Evolutionary conservation across 2,113 vertebrate genomes (phyloP).

Genomic region (Amphiprion percula): DNA sequence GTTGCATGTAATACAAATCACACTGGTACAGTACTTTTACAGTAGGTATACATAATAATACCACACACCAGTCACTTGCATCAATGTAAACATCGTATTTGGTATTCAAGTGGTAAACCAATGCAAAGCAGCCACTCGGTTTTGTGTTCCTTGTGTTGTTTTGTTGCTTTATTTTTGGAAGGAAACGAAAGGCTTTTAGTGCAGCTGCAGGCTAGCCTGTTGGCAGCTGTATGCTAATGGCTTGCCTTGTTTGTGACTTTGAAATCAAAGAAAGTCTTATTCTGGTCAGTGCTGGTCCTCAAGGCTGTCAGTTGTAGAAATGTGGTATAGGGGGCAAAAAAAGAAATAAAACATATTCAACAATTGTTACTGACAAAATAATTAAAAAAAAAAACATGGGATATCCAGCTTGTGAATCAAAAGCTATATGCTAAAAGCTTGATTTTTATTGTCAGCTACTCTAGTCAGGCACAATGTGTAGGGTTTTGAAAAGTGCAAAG

Average conservation of each 20-base stretch:
- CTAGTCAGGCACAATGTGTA: not conserved
- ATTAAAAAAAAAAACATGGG: not conserved
- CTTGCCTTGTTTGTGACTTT: slow-evolving; percentile 67
- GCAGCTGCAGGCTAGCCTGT: slow-evolving; percentile 73
- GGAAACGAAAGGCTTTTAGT: slow-evolving; percentile 58
- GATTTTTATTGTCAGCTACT: not conserved
- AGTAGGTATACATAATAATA: not conserved
- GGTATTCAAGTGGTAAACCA: slow-evolving; percentile 35
- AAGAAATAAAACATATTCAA: not conserved
- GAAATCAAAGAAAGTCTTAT: slow-evolving; percentile 72
- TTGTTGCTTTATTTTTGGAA: slow-evolving; percentile 67
- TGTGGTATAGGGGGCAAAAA: not conserved
- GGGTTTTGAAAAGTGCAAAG: not conserved
- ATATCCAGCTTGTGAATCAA: not conserved
- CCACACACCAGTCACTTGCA: not conserved
- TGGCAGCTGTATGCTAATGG: slow-evolving; percentile 82
- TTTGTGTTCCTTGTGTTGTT: slow-evolving; percentile 46
- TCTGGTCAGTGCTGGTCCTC: slow-evolving; percentile 56
- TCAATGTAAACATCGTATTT: slow-evolving; percentile 12
- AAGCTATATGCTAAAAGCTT: slow-evolving; percentile 12
- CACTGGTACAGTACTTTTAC: not conserved
- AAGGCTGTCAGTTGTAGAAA: slow-evolving; percentile 36
- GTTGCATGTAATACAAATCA: not conserved
- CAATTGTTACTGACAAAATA: not conserved
- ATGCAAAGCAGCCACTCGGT: slow-evolving; percentile 29